A percentile compares a stretch with the other conserved stretches of the same genome.
Evolutionary conservation across 2,888 invertebrate genomes (phyloP).

Genomic region (Exephanes ischioxanthus): DNA sequence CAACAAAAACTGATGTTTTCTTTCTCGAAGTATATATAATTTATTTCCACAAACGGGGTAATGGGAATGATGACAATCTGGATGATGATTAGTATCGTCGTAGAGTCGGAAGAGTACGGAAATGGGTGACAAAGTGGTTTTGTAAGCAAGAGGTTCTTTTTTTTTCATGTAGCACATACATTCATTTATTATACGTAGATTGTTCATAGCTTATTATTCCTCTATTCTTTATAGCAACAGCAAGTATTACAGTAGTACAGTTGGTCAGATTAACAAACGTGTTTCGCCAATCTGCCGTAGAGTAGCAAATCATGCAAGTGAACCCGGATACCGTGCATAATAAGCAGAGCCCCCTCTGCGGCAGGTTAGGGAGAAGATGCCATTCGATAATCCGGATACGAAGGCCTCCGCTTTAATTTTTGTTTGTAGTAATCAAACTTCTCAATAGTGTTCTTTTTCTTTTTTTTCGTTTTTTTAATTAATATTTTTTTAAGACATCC

Average conservation of each 20-base stretch:
- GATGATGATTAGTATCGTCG: constrained; percentile 24
- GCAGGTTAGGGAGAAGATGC: constrained; percentile 84
- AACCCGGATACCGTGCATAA: constrained; percentile 86
- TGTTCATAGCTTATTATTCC: constrained; percentile 83
- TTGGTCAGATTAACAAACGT: constrained; percentile 83
- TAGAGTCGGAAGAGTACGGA: neutral
- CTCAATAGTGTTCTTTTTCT: constrained; percentile 58
- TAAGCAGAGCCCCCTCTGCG: constrained; percentile 87
- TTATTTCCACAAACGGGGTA: constrained; percentile 41
- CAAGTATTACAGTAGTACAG: constrained; percentile 82
- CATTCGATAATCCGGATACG: constrained; percentile 82
- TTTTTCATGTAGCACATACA: constrained; percentile 82
- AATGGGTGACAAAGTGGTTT: constrained; percentile 41
- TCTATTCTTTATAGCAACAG: constrained; percentile 82
- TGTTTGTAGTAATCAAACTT: constrained; percentile 68
- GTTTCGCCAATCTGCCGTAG: constrained; percentile 80
- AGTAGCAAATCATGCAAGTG: constrained; percentile 77
- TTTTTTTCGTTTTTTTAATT: constrained; percentile 66
- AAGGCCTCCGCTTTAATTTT: constrained; percentile 77
- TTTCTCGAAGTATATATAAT: constrained; percentile 24
- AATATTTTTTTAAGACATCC: constrained; percentile 80
- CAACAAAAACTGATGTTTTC: neutral
- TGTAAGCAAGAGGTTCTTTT: constrained; percentile 56
- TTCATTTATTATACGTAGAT: constrained; percentile 84
- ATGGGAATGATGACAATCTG: constrained; percentile 16